A percentile compares a stretch with the other conserved stretches of the same genome.
These are phyloP conservation scores for Oreotrochilus melanogaster DNA, from an alignment of 2,113 vertebrate genomes.

Conservation along the genomic window DNA sequence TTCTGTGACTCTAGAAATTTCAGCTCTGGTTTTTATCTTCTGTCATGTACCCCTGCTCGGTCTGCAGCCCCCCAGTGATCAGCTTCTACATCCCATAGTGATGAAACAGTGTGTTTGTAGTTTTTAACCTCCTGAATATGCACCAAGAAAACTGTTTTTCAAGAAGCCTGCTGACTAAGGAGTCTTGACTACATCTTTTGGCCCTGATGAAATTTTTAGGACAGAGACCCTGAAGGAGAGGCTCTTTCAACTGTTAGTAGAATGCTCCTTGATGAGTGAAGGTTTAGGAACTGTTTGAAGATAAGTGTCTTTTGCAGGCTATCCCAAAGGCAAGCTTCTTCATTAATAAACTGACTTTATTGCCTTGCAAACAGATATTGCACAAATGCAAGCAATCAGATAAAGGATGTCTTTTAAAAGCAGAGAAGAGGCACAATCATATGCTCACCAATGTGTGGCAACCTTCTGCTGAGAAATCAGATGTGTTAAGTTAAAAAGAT, in stretches of 20 bases:
- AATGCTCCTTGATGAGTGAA: neutral
- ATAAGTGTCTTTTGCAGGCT: neutral
- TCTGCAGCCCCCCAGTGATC: fast-evolving
- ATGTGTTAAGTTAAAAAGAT: neutral
- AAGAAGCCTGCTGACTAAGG: neutral
- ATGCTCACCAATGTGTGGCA: neutral
- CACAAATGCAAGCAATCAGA: neutral
- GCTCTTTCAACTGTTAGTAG: neutral
- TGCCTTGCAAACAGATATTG: neutral
- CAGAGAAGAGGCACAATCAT: neutral
- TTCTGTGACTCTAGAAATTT: neutral
- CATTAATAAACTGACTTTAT: neutral
- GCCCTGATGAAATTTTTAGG: neutral
- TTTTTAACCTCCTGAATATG: neutral
- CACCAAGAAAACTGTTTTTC: neutral
- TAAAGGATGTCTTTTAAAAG: neutral
- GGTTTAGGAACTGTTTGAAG: neutral
- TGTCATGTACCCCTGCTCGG: neutral
- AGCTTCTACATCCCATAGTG: neutral
- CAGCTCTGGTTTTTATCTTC: neutral
- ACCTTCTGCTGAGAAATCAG: neutral
- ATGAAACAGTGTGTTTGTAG: neutral
- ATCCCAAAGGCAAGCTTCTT: neutral
- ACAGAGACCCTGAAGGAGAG: neutral
- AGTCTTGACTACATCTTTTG: neutral